Conservation (phyloP, 2,888 invertebrate species). For the Aphodius granarius region DNA sequence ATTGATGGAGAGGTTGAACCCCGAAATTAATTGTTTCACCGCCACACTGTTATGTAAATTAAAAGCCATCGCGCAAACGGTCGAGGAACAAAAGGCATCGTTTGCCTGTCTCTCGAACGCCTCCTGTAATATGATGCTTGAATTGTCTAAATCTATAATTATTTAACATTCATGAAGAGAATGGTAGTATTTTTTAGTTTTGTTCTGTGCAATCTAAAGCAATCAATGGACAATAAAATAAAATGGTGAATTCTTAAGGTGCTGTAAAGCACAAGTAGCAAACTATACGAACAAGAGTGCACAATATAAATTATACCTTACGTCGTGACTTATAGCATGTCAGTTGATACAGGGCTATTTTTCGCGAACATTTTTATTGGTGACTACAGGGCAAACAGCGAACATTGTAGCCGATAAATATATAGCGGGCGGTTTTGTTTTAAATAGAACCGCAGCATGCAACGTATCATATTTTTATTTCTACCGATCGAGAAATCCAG, state of each 20-base stretch:
- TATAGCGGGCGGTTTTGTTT: slow-evolving; percentile 23
- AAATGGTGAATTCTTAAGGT: neutral
- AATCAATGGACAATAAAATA: no score
- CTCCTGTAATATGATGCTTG: neutral
- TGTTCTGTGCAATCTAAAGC: neutral
- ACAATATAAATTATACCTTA: neutral
- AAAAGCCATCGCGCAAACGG: slow-evolving; percentile 8
- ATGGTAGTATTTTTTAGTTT: no score
- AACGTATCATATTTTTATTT: slow-evolving; percentile 21
- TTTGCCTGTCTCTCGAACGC: neutral
- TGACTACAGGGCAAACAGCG: neutral
- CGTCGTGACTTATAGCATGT: neutral
- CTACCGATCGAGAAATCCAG: neutral
- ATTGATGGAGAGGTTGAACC: slow-evolving; percentile 15
- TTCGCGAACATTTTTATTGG: neutral
- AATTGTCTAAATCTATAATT: neutral
- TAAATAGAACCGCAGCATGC: slow-evolving; percentile 33
- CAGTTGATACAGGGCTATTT: neutral
- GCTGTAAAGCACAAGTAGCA: neutral
- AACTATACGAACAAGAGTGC: neutral
- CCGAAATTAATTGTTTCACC: slow-evolving; percentile 16
- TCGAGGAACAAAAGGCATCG: neutral
- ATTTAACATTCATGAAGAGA: neutral
- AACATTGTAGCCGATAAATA: neutral
- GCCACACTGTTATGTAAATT: slow-evolving; percentile 14